Conservation (phyloP, 1,140 invertebrate species). For the Venustaconcha ellipsiformis region DNA sequence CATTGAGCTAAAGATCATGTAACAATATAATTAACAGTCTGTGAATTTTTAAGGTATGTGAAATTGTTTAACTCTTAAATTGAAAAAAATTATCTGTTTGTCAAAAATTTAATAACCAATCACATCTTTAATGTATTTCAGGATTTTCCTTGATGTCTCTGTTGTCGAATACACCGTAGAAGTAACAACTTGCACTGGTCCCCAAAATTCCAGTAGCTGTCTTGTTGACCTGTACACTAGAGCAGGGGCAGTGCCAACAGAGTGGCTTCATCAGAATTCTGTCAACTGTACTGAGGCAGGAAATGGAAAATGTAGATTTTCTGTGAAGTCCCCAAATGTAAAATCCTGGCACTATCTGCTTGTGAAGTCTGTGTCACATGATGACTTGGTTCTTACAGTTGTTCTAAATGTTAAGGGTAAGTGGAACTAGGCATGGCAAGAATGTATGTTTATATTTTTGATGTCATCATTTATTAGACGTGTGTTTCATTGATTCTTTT, state of each 20-base stretch:
- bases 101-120: too few relatives aligned
- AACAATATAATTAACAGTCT: too few relatives aligned
- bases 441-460: too few relatives aligned
- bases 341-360: constrained; percentile 14
- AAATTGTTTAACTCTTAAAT: too few relatives aligned
- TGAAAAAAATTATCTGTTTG: too few relatives aligned
- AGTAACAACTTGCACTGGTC: constrained; percentile 6
- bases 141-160: background rate
- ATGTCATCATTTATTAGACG: background rate
- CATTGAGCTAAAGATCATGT: too few relatives aligned
- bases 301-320: constrained; percentile 8
- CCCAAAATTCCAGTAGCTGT: constrained; percentile 10
- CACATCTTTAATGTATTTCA: background rate
- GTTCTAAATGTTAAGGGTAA: constrained; percentile 12
- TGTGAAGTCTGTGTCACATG: constrained; percentile 7
- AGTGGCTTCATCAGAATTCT: background rate
- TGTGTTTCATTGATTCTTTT: background rate
- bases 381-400: background rate
- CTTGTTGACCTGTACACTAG: constrained; percentile 5
- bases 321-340: constrained; percentile 1
- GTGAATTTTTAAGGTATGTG: too few relatives aligned
- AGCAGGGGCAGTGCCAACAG: constrained; percentile 9
- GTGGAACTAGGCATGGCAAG: too few relatives aligned
- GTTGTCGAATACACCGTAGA: background rate
- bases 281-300: background rate